These are phyloP conservation scores for Cydia amplana DNA, from an alignment of 1,140 invertebrate species.

Conservation along the genomic window DNA sequence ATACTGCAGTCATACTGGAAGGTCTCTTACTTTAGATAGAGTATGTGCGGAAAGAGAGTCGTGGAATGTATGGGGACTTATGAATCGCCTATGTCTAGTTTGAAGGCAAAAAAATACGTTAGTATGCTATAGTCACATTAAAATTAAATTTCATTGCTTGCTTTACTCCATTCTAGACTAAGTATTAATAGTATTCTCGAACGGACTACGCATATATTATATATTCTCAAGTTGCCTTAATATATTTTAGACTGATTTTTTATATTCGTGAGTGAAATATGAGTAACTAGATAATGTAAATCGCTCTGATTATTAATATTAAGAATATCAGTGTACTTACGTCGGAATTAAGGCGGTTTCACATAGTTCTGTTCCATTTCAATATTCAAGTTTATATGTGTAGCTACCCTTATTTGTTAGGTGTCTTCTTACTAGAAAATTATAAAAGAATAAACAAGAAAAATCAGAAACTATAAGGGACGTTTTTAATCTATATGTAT, in stretches of 20 bases:
- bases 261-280: conserved; percentile 60
- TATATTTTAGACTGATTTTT: conserved; percentile 79
- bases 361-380: conserved; percentile 34
- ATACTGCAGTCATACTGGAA: no score
- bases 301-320: conserved; percentile 41
- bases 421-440: neutral
- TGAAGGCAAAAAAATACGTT: no score
- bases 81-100: no score
- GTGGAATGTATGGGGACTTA: no score
- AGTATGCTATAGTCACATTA: neutral
- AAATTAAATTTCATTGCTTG: no score
- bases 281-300: conserved; percentile 42
- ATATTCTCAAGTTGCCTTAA: conserved; percentile 77
- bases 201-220: conserved; percentile 42
- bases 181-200: conserved; percentile 33
- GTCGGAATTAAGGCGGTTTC: conserved; percentile 44
- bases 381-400: neutral
- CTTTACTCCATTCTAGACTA: no score
- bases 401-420: neutral
- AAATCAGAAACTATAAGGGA: no score
- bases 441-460: neutral
- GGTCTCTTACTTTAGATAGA: no score
- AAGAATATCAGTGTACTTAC: conserved; percentile 56
- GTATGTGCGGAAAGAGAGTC: no score
- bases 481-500: no score